Percentiles rank a stretch among this genome's conserved stretches.
phyloP scores from a whole-genome alignment of 1,140 invertebrate species.

The Pogonognathellus flavescens region DNA sequence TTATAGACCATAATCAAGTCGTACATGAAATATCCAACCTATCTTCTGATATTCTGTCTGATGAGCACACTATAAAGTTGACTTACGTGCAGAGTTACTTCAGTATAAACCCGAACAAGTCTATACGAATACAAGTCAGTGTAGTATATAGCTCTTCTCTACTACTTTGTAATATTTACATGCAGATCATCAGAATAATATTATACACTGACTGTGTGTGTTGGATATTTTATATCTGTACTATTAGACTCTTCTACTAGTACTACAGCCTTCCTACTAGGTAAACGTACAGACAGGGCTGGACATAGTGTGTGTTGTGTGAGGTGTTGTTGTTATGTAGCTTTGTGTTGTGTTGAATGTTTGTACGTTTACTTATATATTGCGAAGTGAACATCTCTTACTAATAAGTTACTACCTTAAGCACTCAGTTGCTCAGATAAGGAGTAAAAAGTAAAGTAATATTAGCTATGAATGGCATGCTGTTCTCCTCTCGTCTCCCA shows the following conservation, averaged over 20 bases:
- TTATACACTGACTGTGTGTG: no score
- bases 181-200: no score
- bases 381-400: not conserved
- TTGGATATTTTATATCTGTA: no score
- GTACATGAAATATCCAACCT: not conserved
- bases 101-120: not conserved
- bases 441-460: conserved; percentile 17
- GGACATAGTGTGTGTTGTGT: no score
- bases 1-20: conserved; percentile 16
- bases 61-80: not conserved
- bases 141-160: no score
- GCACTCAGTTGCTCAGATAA: conserved; percentile 21
- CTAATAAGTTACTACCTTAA: conserved; percentile 43
- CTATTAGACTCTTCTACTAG: no score
- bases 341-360: not conserved
- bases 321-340: no score
- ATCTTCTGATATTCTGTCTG: not conserved
- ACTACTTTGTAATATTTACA: no score
- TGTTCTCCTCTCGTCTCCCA: conserved; percentile 8
- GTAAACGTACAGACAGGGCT: no score
- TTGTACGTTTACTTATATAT: not conserved
- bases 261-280: no score
- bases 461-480: conserved; percentile 49
- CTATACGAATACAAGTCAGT: not conserved
- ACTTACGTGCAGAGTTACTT: not conserved